Conservation (phyloP, 2,797 vertebrate species). For the Micropoecilia bifurca region DNA sequence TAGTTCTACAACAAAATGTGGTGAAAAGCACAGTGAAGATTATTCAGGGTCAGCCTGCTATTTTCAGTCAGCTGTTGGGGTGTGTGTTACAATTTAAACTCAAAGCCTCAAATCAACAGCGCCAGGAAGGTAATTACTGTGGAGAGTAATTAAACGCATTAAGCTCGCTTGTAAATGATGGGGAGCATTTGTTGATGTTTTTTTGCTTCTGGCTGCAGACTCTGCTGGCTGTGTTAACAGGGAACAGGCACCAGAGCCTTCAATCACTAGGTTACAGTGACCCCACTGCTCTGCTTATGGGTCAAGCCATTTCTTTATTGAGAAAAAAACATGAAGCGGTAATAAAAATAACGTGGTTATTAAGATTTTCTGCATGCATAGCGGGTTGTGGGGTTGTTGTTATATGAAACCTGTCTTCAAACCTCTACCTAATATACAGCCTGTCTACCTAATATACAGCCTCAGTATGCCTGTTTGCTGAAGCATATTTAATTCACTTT, state of each 20-base stretch:
- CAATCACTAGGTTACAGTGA: conserved; percentile 82
- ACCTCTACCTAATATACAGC: conserved; percentile 16
- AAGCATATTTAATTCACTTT: too few relatives aligned
- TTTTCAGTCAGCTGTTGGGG: conserved; percentile 20
- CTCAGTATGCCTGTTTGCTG: too few relatives aligned
- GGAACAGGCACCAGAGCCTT: conserved; percentile 70
- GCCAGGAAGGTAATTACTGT: neutral
- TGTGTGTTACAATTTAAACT: conserved; percentile 22
- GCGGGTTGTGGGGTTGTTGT: conserved; percentile 15
- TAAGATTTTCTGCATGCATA: conserved; percentile 22
- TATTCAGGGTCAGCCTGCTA: conserved; percentile 31
- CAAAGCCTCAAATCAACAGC: neutral
- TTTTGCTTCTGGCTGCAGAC: conserved; percentile 51
- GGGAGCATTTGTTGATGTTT: conserved; percentile 66
- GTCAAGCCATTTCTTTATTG: conserved; percentile 49
- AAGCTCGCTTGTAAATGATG: conserved; percentile 38
- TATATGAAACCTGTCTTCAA: conserved; percentile 18
- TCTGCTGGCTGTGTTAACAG: conserved; percentile 58
- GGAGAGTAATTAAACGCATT: conserved; percentile 42
- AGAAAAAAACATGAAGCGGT: conserved; percentile 57
- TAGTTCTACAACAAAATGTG: neutral
- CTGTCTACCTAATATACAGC: too few relatives aligned
- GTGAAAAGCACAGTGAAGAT: conserved; percentile 23
- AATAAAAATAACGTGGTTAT: conserved; percentile 36
- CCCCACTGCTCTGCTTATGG: conserved; percentile 67